Percentiles rank a stretch among this genome's conserved stretches.
Evolutionary conservation across 1,140 invertebrate genomes (phyloP).

Genomic region (Mycetomoellerius zeteki): DNA sequence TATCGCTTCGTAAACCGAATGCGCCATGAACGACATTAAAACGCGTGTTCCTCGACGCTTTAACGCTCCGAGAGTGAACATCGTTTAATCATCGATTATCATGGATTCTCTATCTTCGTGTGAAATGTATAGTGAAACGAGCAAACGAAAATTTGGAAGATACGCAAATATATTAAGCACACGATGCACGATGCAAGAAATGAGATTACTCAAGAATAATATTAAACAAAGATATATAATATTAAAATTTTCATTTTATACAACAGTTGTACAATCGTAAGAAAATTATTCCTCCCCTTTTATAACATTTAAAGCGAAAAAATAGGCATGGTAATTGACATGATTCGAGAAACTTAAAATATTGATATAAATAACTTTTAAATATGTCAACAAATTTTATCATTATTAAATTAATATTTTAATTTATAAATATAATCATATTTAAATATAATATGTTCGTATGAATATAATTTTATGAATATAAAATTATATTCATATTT

Average conservation of each 20-base stretch:
- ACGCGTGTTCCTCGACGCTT: constrained; percentile 38
- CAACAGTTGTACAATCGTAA: not conserved
- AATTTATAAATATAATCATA: not conserved
- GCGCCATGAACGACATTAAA: constrained; percentile 26
- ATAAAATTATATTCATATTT: too few relatives aligned
- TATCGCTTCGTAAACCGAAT: constrained; percentile 26
- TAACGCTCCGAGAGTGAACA: constrained; percentile 72
- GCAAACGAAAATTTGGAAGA: constrained; percentile 17
- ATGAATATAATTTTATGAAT: too few relatives aligned
- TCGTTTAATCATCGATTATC: constrained; percentile 70
- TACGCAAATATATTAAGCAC: constrained; percentile 10
- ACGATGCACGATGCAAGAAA: constrained; percentile 5
- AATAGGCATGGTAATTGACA: not conserved
- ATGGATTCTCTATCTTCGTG: constrained; percentile 10
- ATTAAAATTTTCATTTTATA: not conserved
- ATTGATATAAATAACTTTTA: not conserved
- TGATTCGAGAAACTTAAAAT: constrained; percentile 5
- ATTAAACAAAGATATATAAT: not conserved
- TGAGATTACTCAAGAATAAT: not conserved
- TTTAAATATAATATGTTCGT: too few relatives aligned
- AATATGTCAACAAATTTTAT: not conserved
- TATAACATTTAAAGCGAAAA: not conserved
- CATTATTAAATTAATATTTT: constrained; percentile 19
- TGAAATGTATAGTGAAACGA: constrained; percentile 12
- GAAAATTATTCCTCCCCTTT: not conserved